Percentiles rank a stretch among this genome's conserved stretches.
Evolutionary conservation across 1,140 invertebrate species (phyloP).

Genomic region (Battus philenor): DNA sequence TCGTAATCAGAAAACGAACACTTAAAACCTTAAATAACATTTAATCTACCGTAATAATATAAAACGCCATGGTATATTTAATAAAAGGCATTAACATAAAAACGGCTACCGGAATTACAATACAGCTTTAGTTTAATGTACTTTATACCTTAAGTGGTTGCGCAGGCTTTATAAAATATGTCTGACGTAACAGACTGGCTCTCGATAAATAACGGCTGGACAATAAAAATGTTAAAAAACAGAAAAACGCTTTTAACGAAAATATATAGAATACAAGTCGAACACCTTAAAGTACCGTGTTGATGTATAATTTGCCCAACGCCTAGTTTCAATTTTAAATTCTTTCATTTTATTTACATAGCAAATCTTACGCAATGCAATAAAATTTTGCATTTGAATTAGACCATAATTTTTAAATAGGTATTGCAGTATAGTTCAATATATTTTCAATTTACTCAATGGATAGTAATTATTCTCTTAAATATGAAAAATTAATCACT

Average conservation of each 20-base stretch:
- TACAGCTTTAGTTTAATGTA: constrained; percentile 8
- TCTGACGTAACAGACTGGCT: constrained; percentile 11
- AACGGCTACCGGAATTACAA: constrained; percentile 17
- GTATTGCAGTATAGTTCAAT: not conserved
- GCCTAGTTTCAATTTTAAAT: constrained; percentile 6
- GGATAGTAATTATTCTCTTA: too few species aligned
- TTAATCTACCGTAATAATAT: constrained; percentile 10
- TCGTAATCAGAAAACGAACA: constrained; percentile 1
- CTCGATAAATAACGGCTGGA: constrained; percentile 15
- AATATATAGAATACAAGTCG: constrained; percentile 5
- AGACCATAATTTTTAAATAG: not conserved
- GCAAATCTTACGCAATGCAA: too few species aligned
- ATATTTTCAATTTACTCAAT: too few species aligned
- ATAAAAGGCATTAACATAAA: constrained; percentile 17
- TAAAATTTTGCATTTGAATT: too few species aligned
- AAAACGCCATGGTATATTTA: constrained; percentile 4
- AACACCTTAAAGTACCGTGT: not conserved
- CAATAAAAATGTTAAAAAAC: constrained; percentile 15
- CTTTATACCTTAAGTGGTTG: constrained; percentile 13
- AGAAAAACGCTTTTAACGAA: constrained; percentile 16
- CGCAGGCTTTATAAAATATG: constrained; percentile 9
- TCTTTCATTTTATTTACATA: too few species aligned
- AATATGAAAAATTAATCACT: too few species aligned
- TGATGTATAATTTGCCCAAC: constrained; percentile 3
- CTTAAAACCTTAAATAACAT: constrained; percentile 2